Evolutionary conservation across 2,888 invertebrate genomes (phyloP), one percentile per base, ranked within the genome.

Genomic region (Sussaba pulchella): DNA sequence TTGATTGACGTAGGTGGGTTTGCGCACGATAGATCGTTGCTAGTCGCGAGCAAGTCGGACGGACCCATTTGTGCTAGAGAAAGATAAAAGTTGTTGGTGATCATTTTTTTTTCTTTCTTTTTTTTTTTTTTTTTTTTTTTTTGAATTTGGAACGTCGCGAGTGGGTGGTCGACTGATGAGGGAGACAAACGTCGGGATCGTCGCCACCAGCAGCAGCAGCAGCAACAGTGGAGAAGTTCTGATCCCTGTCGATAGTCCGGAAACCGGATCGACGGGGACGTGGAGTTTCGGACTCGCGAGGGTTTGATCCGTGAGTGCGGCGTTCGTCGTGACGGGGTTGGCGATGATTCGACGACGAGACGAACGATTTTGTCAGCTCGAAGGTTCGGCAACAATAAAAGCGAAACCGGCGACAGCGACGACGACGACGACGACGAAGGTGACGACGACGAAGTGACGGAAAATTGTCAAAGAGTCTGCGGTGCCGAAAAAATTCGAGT

Each of bases 391-490:
- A 14, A 19, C 1, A 17, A 19, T 4, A 6, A 5, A 12, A 2
- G 5, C 6, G 19, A 2, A 21, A 21, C 50, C 1, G 0, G 50
- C 14, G 21, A 50, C 9, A 69, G 71, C 71, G 71, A 67, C 75
- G 71, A 73, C 21, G 67, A 69, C 12, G 52, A 69, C 43, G 41
- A 61, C 61, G 31, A 17, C n/a, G 57, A 57, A 3, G 1, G 21
- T 1, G 9, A 14, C 17, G 31, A 14, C 1, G 57, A 31, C 52
- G 41, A 57, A 59, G 26, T 14, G 57, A 63, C 19, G 17, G 17
- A 45, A 39, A 39, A 43, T 17, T n/a, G 41, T 24, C 24, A 45
- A 24, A 66, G 52, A 9, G 81, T 84, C 86, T 87, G 87, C 86
- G 67, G 52, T 41, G 67, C 39, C 47, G n/a, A n/a, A n/a, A 31